Conservation (phyloP, 2,113 vertebrate species). For the Colossoma macropomum region DNA sequence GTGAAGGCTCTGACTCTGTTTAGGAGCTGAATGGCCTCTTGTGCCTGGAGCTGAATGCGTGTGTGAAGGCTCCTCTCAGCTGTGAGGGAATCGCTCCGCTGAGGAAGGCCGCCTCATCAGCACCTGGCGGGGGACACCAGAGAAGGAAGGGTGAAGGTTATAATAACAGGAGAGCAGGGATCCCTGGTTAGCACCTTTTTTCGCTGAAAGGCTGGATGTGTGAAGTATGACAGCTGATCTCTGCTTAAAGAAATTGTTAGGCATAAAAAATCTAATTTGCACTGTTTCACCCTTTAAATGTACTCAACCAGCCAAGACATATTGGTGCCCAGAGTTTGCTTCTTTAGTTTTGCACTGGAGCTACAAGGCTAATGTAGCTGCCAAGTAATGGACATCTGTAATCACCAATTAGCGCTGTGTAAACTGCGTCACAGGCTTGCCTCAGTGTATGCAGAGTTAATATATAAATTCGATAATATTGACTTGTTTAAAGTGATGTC, state of each 20-base stretch:
- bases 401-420: not conserved
- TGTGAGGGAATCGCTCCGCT: conserved; percentile 24
- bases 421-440: not conserved
- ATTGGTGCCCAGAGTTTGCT: not conserved
- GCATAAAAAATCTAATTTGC: too few relatives aligned
- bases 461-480: too few relatives aligned
- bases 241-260: not conserved
- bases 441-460: not conserved
- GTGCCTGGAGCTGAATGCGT: conserved; percentile 32
- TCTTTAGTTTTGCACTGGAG: not conserved
- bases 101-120: conserved; percentile 14
- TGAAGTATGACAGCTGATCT: not conserved
- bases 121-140: conserved; percentile 2
- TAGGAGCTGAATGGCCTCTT: conserved; percentile 37
- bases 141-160: not conserved
- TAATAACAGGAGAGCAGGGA: not conserved
- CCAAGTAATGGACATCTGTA: not conserved
- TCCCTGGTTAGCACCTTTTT: conserved; percentile 49
- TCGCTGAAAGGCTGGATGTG: not conserved
- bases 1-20: conserved; percentile 23
- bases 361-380: not conserved
- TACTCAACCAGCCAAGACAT: not conserved
- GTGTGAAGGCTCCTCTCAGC: conserved; percentile 35
- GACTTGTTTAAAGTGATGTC: too few relatives aligned
- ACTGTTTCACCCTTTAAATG: not conserved